phyloP scores from a whole-genome alignment of 2,113 vertebrate genomes.

The Catharus minimus region DNA sequence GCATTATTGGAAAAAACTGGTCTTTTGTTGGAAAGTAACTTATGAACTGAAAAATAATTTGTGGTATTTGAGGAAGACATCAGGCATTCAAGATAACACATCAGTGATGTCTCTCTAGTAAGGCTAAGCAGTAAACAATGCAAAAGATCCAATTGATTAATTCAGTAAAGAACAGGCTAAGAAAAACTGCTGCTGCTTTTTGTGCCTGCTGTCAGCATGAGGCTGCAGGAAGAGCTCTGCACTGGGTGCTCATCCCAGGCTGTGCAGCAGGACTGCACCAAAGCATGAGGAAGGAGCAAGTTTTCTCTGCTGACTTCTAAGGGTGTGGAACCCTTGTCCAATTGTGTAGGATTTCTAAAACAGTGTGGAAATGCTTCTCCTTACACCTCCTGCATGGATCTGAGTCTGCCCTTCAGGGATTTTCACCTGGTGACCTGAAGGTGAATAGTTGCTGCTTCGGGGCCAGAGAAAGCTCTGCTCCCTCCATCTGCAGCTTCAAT shows the following conservation, averaged over 20 bases:
- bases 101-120: not conserved
- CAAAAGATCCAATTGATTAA: not conserved
- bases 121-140: not conserved
- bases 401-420: not conserved
- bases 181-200: not conserved
- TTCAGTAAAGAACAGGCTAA: not conserved
- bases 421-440: not conserved
- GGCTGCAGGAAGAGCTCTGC: not conserved
- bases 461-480: not conserved
- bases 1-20: not conserved
- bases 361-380: not conserved
- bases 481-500: not conserved
- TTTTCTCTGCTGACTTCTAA: not conserved
- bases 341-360: not conserved
- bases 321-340: not conserved
- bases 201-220: fast-evolving
- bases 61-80: not conserved
- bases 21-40: not conserved
- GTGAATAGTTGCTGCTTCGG: not conserved
- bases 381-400: not conserved
- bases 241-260: not conserved
- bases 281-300: not conserved
- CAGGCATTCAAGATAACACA: not conserved
- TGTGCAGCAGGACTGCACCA: not conserved
- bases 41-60: not conserved